A percentile compares a stretch with the other conserved stretches of the same genome.
Conservation (phyloP, 2,797 vertebrate genomes). For the Masticophis lateralis region DNA sequence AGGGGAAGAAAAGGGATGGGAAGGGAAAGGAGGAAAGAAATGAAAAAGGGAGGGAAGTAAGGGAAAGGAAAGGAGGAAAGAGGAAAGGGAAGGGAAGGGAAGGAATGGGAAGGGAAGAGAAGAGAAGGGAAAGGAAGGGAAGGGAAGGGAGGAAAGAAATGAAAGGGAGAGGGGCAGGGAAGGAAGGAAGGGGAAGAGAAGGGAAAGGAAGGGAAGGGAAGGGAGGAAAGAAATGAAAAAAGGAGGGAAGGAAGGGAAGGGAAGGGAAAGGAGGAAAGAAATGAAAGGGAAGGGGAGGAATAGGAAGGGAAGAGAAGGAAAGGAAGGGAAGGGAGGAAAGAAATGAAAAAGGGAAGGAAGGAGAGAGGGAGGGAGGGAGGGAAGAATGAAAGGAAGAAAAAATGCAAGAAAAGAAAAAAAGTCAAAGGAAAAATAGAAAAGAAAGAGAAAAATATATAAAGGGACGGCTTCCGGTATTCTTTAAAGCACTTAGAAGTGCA, state of each 20-base stretch:
- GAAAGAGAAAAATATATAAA: background rate
- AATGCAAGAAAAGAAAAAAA: background rate
- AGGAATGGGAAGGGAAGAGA: background rate
- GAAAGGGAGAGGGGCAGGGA: too few species aligned
- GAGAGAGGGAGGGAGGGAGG: background rate
- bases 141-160: too few species aligned
- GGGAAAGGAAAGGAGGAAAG: too few species aligned
- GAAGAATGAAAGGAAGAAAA: background rate
- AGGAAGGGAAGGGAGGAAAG: background rate
- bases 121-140: background rate
- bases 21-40: too few species aligned
- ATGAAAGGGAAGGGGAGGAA: too few species aligned
- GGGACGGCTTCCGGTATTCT: background rate
- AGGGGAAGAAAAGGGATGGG: too few species aligned
- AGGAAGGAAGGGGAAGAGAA: too few species aligned
- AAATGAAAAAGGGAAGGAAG: too few species aligned
- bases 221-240: too few species aligned
- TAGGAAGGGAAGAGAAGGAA: too few species aligned
- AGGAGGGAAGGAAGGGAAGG: background rate
- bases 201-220: too few species aligned
- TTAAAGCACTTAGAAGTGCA: background rate
- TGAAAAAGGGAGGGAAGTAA: too few species aligned
- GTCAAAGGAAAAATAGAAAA: background rate
- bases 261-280: background rate
- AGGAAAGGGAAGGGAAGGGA: rapidly evolving